A percentile compares a stretch with the other conserved stretches of the same genome.
Conservation (phyloP, 2,113 vertebrate species). For the Austrofundulus limnaeus region DNA sequence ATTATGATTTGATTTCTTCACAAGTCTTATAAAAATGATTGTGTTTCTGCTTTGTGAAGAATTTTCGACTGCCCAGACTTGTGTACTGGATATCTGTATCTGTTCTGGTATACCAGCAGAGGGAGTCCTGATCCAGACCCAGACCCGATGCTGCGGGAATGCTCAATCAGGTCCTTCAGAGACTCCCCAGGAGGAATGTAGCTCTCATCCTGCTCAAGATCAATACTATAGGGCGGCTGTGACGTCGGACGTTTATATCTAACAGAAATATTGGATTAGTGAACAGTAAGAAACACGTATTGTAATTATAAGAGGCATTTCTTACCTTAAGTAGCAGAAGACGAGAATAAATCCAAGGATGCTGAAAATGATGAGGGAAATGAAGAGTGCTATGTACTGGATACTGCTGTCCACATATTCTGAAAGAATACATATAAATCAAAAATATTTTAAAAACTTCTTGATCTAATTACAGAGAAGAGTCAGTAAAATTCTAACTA, state of each 20-base stretch:
- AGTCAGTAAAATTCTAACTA: constrained; percentile 5
- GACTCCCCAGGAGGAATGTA: constrained; percentile 93
- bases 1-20: neutral
- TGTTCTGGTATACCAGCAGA: constrained; percentile 85
- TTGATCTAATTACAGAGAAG: neutral
- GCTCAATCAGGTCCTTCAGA: constrained; percentile 93
- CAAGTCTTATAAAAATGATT: too few relatives aligned
- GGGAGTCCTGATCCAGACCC: constrained; percentile 98
- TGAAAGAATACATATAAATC: constrained; percentile 51
- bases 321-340: constrained; percentile 92
- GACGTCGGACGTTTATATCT: constrained; percentile 91
- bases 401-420: constrained; percentile 87
- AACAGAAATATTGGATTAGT: neutral
- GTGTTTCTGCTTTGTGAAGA: too few relatives aligned
- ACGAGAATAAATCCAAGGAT: constrained; percentile 85
- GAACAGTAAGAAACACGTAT: neutral
- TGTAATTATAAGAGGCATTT: neutral
- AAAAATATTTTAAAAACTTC: neutral
- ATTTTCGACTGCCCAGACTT: too few relatives aligned
- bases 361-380: constrained; percentile 87
- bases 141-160: constrained; percentile 94
- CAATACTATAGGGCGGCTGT: constrained; percentile 88
- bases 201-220: constrained; percentile 91
- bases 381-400: constrained; percentile 88
- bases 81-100: too few relatives aligned